Conservation (phyloP, 2,888 invertebrate species). For the Drosophila putrida region DNA sequence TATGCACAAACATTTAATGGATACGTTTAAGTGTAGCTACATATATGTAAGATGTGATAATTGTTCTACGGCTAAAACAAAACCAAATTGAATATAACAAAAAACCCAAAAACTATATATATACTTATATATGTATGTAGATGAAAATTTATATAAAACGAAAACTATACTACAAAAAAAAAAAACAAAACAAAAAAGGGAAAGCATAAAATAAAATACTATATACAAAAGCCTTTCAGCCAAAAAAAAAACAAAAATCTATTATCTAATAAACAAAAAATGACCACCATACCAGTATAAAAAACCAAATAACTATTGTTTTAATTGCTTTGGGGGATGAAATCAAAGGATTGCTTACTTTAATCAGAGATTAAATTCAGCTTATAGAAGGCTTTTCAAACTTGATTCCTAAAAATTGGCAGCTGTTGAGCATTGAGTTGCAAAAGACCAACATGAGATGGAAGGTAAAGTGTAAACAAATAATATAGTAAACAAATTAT, state of each 20-base stretch:
- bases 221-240: conserved; percentile 48
- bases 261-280: conserved; percentile 57
- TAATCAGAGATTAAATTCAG: not conserved
- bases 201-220: conserved; percentile 26
- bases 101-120: conserved; percentile 42
- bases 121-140: conserved; percentile 61
- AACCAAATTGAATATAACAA: conserved; percentile 12
- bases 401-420: not conserved
- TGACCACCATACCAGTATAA: conserved; percentile 61
- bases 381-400: not conserved
- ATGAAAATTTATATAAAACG: conserved; percentile 65
- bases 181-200: conserved; percentile 16
- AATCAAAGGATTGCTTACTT: not conserved
- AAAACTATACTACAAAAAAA: conserved; percentile 24
- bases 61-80: conserved; percentile 75
- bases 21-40: conserved; percentile 75
- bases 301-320: conserved; percentile 10
- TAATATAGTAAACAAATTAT: too few relatives aligned
- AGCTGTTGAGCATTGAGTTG: not conserved
- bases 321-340: not conserved
- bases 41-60: conserved; percentile 78
- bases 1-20: conserved; percentile 74
- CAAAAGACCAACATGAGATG: not conserved
- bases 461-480: not conserved
- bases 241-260: conserved; percentile 34